Base-by-base conservation (phyloP, 2,113 vertebrate genomes). In the Gavialis gangeticus region DNA sequence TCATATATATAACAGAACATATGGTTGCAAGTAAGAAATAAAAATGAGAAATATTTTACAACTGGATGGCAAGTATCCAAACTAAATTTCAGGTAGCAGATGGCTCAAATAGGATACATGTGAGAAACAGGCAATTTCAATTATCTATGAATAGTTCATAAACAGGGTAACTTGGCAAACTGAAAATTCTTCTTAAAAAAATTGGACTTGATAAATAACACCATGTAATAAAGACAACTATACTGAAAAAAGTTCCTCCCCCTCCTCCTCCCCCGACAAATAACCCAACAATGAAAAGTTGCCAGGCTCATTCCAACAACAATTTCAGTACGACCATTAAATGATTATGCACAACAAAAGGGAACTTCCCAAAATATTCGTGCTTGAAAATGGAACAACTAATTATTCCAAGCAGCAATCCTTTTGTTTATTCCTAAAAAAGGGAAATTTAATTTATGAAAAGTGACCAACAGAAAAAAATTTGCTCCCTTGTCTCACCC, bases 21-120 rank as follows among this genome's bases (percentile, higher is more conserved):
- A 96, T 91, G 92, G 94, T 94, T 90, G 88, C 88, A 94, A 95
- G 91, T 94, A 96, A 94, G 92, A 96, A 96, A 96, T 96, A 94
- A 97, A 97, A 96, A 80, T 94, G 93, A 96, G 96, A 97, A 91
- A 69, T 89, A 84, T 89, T 94, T 94, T 95, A 94, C 79, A 91
- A 95, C 85, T 10, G 80, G 91, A 96, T 96, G 94, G 94, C 89
- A 97, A 94, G 90, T 94, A 93, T 95, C 91, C 92, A 98, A 97
- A 96, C 92, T 83, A 97, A 96, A 97, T 97, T 97, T 96, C 90
- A 97, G 87, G 91, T 95, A 97, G 91, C 88, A 98, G 94, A 96
- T 97, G 94, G 96, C 89, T 97, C 75, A 93, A 97, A 96, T 94
- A 94, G 82, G 94, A 96, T 95, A 96, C 96, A 96, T 96, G 83